Evolutionary conservation across 2,113 vertebrate genomes (phyloP).

Genomic region (Poicephalus gulielmi): DNA sequence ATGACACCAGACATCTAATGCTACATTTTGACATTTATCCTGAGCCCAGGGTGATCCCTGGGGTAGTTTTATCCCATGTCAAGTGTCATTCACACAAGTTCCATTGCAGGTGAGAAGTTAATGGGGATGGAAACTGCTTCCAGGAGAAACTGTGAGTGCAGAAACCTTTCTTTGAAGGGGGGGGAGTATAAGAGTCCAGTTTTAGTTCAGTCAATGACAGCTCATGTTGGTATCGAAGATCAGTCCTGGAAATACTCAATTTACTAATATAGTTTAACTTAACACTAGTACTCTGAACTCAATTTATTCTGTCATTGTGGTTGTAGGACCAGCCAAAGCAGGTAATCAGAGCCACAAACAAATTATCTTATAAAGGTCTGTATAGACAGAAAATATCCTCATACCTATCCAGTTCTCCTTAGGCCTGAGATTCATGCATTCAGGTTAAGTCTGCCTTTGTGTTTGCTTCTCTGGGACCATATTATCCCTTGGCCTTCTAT

Average conservation of each 20-base stretch:
- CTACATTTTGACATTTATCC: neutral
- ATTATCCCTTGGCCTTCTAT: neutral
- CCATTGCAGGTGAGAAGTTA: neutral
- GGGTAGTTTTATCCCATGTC: neutral
- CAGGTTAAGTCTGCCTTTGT: constrained; percentile 1
- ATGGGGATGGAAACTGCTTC: neutral
- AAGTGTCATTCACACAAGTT: neutral
- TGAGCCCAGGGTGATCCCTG: neutral
- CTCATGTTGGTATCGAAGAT: neutral
- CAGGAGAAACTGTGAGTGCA: neutral
- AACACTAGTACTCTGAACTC: neutral
- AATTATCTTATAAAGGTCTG: neutral
- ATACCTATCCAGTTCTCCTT: neutral
- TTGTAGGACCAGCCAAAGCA: neutral
- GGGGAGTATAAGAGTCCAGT: neutral
- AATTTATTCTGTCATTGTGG: neutral
- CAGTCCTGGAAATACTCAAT: fast-evolving
- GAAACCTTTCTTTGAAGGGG: neutral
- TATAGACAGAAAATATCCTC: neutral
- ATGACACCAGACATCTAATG: neutral
- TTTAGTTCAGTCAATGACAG: neutral
- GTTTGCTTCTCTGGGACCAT: neutral
- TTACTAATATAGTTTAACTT: neutral
- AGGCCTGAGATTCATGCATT: neutral
- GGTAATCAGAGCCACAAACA: neutral